Conservation (phyloP, 2,797 vertebrate species). For the Rachycentron canadum region DNA sequence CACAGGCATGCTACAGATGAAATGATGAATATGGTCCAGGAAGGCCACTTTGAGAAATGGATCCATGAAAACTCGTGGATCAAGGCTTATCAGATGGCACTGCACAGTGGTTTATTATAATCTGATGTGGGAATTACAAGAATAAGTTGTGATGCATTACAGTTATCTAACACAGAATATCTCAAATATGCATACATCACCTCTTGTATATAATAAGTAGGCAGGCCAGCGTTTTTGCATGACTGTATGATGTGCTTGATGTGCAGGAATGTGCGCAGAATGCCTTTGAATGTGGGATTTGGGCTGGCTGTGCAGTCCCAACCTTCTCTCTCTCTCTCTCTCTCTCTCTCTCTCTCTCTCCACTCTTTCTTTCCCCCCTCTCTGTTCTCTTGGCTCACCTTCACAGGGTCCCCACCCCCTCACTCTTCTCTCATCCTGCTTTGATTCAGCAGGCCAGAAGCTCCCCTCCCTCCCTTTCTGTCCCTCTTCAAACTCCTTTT, state of each 20-base stretch:
- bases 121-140: neutral
- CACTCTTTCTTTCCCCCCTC: conserved; percentile 40
- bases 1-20: neutral
- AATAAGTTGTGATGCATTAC: neutral
- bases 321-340: conserved; percentile 33
- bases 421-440: conserved; percentile 68
- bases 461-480: conserved; percentile 69
- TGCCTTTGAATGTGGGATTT: conserved; percentile 77
- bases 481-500: conserved; percentile 80
- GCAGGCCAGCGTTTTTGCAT: conserved; percentile 39
- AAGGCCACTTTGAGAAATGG: neutral
- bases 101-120: neutral
- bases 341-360: conserved; percentile 34
- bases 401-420: conserved; percentile 72
- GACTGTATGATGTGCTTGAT: conserved; percentile 63
- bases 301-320: conserved; percentile 51
- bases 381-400: conserved; percentile 79
- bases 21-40: neutral
- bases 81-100: neutral
- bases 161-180: neutral
- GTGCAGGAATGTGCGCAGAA: conserved; percentile 80
- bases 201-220: conserved; percentile 11
- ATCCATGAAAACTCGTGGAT: neutral
- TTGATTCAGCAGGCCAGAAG: conserved; percentile 78
- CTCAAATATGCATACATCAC: conserved; percentile 8